Evolutionary conservation across 2,888 invertebrate genomes (phyloP).

Genomic region (Drosophila borborema): DNA sequence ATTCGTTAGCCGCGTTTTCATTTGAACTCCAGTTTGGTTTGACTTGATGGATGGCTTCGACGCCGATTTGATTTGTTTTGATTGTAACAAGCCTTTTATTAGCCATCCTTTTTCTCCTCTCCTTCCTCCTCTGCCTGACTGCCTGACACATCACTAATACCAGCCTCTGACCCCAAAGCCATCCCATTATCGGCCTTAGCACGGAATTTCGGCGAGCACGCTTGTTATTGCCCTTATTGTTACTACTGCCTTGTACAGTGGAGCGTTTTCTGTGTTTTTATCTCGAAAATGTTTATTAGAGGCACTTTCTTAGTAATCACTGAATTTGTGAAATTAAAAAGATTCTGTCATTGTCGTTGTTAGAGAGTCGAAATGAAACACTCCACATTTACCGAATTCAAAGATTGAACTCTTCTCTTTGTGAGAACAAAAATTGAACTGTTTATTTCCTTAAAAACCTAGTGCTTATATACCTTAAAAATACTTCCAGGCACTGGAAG

Average conservation of each 20-base stretch:
- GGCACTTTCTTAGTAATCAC: no score
- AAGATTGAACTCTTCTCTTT: no score
- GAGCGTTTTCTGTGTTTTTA: not conserved
- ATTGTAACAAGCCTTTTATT: slow-evolving; percentile 79
- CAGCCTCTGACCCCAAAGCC: slow-evolving; percentile 12
- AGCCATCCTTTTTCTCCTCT: slow-evolving; percentile 49
- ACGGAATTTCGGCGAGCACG: slow-evolving; percentile 58
- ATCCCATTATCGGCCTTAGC: slow-evolving; percentile 51
- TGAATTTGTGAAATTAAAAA: not conserved
- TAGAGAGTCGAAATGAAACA: no score
- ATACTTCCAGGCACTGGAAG: no score
- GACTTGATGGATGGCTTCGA: slow-evolving; percentile 71
- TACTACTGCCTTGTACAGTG: slow-evolving; percentile 42
- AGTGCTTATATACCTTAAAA: no score
- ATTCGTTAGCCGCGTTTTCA: slow-evolving; percentile 74
- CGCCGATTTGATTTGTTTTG: slow-evolving; percentile 78
- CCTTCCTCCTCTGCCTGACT: slow-evolving; percentile 1
- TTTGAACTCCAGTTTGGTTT: slow-evolving; percentile 68
- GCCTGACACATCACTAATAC: slow-evolving; percentile 43
- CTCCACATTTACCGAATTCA: no score
- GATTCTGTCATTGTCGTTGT: not conserved
- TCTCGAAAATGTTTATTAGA: no score
- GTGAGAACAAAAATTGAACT: no score
- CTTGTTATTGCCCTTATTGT: slow-evolving; percentile 69
- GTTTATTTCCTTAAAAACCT: no score